A percentile compares a stretch with the other conserved stretches of the same genome.
Evolutionary conservation across 2,113 vertebrate species (phyloP).

Genomic region (Poicephalus gulielmi): DNA sequence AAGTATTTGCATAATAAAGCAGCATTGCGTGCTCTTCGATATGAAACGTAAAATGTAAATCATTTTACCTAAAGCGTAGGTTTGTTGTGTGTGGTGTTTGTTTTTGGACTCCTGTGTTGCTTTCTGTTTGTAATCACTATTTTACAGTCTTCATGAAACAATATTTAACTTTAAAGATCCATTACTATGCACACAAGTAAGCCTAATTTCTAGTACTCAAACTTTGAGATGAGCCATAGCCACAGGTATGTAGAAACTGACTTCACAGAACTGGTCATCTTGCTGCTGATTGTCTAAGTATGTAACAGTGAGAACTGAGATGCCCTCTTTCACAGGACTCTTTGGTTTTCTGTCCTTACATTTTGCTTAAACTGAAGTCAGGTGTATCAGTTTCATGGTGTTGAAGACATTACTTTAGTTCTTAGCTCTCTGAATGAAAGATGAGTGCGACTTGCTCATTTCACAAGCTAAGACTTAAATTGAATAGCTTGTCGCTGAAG

Average conservation of each 20-base stretch:
- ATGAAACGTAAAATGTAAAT: background rate
- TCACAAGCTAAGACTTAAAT: background rate
- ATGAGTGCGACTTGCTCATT: background rate
- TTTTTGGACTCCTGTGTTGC: background rate
- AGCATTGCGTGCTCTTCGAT: background rate
- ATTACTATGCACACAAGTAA: background rate
- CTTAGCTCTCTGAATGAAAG: background rate
- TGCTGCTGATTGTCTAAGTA: background rate
- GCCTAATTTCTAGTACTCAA: background rate
- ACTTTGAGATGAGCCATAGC: background rate
- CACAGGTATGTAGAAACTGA: background rate
- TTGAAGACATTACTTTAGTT: background rate
- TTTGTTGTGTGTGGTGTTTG: background rate
- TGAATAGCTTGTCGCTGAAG: background rate
- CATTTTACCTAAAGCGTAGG: background rate
- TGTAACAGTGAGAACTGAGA: background rate
- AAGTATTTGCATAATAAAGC: background rate
- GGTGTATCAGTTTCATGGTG: background rate
- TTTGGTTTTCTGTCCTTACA: background rate
- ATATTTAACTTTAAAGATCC: background rate
- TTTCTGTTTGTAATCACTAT: background rate
- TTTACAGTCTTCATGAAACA: background rate
- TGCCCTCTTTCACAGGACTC: background rate
- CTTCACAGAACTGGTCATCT: background rate
- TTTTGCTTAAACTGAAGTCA: background rate